Conservation (phyloP, 2,113 vertebrate species). For the Cryptotis parvus region DNA sequence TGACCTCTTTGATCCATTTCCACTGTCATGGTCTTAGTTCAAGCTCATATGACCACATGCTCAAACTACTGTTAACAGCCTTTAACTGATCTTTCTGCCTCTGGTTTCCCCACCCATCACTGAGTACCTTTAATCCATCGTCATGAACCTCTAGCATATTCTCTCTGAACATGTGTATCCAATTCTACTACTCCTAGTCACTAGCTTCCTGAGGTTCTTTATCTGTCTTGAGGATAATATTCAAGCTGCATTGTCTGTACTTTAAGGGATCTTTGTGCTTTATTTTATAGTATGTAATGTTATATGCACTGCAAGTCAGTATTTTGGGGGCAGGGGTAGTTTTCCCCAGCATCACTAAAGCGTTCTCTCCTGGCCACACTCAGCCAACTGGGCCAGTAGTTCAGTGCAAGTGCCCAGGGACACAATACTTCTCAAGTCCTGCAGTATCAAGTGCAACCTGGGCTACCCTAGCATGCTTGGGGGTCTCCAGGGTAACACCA, state of each 20-base stretch:
- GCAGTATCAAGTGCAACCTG: too few relatives aligned
- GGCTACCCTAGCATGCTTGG: too few relatives aligned
- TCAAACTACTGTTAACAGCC: not conserved
- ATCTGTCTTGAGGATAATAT: conserved; percentile 2
- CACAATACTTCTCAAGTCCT: too few relatives aligned
- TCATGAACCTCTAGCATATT: not conserved
- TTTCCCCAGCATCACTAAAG: too few relatives aligned
- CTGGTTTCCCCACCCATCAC: not conserved
- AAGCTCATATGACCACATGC: not conserved
- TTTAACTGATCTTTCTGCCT: not conserved
- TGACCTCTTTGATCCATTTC: not conserved
- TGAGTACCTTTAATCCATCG: not conserved
- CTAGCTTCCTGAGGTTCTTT: not conserved
- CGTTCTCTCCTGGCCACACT: too few relatives aligned
- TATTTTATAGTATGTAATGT: not conserved
- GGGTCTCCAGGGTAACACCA: too few relatives aligned
- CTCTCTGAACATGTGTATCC: not conserved
- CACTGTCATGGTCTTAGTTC: not conserved
- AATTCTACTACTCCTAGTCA: not conserved
- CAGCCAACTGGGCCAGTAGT: too few relatives aligned
- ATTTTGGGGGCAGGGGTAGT: too few relatives aligned
- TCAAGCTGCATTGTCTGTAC: not conserved
- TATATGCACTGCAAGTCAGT: too few relatives aligned
- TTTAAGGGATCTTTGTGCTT: conserved; percentile 10
- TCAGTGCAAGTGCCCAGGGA: too few relatives aligned